Percentiles rank a stretch among this genome's conserved stretches.
Evolutionary conservation across 2,888 invertebrate species (phyloP).

Genomic region (Pristionchus exspectatus): DNA sequence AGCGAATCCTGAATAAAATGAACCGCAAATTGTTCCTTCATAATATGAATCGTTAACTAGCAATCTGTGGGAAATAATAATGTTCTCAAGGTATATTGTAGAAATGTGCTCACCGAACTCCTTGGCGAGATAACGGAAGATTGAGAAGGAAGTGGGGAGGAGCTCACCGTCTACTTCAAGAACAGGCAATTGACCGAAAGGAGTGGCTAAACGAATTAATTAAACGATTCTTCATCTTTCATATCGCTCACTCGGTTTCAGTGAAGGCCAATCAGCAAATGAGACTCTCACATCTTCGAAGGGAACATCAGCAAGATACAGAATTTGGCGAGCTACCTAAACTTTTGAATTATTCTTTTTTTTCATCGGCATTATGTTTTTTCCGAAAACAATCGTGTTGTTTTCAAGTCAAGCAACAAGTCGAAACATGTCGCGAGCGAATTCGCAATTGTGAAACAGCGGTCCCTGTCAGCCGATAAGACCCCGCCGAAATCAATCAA

Average conservation of each 20-base stretch:
- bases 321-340: not conserved
- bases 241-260: not conserved
- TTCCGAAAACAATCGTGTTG: too few species aligned
- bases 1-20: not conserved
- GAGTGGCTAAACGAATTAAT: not conserved
- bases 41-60: too few species aligned
- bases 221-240: not conserved
- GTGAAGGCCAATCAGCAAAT: not conserved
- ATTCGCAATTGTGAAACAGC: too few species aligned
- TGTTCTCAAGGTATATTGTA: too few species aligned
- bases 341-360: not conserved
- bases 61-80: too few species aligned
- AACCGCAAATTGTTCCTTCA: too few species aligned
- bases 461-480: too few species aligned
- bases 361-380: too few species aligned
- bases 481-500: not conserved
- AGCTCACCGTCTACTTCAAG: not conserved
- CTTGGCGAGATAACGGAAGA: not conserved
- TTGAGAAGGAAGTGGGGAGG: not conserved
- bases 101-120: not conserved
- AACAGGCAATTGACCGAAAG: not conserved
- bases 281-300: slow-evolving; percentile 25
- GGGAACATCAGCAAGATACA: not conserved
- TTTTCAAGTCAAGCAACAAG: too few species aligned
- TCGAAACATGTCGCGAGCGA: too few species aligned